Conservation (phyloP, 2,888 invertebrate species). For the Mythimna lalbum region DNA sequence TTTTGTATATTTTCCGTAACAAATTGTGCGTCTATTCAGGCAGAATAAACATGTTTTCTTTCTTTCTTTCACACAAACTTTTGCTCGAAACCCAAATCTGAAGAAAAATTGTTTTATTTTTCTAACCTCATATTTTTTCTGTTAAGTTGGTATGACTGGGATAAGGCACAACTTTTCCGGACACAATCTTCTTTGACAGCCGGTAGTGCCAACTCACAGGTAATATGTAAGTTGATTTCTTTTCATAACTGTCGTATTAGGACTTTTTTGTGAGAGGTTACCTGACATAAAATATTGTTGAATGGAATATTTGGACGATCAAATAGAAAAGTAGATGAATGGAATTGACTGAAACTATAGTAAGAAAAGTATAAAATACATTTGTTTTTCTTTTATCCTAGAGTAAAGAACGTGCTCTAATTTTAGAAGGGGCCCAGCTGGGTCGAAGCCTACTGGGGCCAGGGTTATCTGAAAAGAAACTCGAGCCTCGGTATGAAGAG, state of each 20-base stretch:
- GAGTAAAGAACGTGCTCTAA: no score
- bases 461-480: no score
- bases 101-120: not conserved
- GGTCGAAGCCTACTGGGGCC: no score
- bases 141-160: slow-evolving; percentile 29
- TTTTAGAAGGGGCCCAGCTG: no score
- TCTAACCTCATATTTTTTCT: slow-evolving; percentile 1
- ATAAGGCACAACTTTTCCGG: slow-evolving; percentile 1
- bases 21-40: no score
- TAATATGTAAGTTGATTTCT: slow-evolving; percentile 33
- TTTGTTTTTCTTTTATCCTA: no score
- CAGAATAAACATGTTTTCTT: no score
- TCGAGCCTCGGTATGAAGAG: no score
- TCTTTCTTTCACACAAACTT: no score
- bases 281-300: slow-evolving; percentile 10
- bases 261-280: not conserved
- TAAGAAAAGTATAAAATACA: not conserved
- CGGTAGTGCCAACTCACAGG: slow-evolving; percentile 21
- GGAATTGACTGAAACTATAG: not conserved
- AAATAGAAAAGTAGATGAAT: not conserved
- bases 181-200: slow-evolving; percentile 29
- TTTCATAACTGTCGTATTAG: slow-evolving; percentile 6
- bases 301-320: not conserved
- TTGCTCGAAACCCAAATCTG: not conserved
- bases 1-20: no score